Percentiles rank a stretch among this genome's conserved stretches.
Evolutionary conservation across 2,797 vertebrate genomes (phyloP).

Genomic region (Xenopus petersii): DNA sequence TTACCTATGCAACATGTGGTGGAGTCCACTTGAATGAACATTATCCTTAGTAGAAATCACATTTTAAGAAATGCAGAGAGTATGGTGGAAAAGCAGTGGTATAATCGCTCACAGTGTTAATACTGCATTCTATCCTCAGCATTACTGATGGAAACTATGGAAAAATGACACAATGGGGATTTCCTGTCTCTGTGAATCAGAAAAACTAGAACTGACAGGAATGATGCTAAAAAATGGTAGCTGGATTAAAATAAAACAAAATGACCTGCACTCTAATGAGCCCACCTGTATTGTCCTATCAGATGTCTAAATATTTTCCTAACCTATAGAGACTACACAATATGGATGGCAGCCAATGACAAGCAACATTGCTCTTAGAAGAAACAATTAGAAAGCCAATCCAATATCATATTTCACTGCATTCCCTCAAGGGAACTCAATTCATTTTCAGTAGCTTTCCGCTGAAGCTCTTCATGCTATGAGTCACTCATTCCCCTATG

Average conservation of each 20-base stretch:
- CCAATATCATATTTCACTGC: conserved; percentile 37
- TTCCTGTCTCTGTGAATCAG: conserved; percentile 28
- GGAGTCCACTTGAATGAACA: neutral
- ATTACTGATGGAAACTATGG: conserved; percentile 39
- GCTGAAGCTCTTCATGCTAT: conserved; percentile 73
- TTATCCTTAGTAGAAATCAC: neutral
- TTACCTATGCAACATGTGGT: neutral
- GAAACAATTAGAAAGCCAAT: conserved; percentile 37
- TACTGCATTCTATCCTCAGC: conserved; percentile 22
- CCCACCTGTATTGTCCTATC: neutral
- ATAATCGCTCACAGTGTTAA: conserved; percentile 13
- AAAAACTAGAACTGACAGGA: conserved; percentile 6
- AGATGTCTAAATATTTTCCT: conserved; percentile 7
- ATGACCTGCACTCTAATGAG: neutral
- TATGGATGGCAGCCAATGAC: conserved; percentile 1
- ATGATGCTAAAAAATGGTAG: conserved; percentile 22
- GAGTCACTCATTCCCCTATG: conserved; percentile 70
- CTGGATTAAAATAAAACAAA: conserved; percentile 12
- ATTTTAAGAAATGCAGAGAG: conserved; percentile 13
- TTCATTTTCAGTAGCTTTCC: conserved; percentile 78
- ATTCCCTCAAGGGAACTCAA: conserved; percentile 66
- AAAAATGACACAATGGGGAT: conserved; percentile 37
- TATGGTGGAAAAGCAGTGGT: conserved; percentile 34
- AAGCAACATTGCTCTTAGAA: conserved; percentile 13
- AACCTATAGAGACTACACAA: conserved; percentile 2